phyloP scores from a whole-genome alignment of 2,888 invertebrate species.

The Trileptium ribeirensis region DNA sequence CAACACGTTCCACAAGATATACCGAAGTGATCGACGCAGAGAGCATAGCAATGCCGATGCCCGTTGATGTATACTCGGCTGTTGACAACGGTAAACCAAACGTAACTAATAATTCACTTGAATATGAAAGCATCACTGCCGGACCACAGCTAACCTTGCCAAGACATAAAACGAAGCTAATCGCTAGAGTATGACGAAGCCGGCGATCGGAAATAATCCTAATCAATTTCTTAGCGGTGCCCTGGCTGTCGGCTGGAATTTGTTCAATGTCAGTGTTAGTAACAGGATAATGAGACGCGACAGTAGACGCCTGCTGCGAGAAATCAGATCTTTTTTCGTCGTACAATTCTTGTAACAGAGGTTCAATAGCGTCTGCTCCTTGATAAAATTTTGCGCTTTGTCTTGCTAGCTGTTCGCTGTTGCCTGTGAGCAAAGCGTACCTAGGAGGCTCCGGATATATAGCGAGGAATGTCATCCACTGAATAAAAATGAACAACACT shows the following conservation, averaged over 20 bases:
- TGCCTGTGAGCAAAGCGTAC: neutral
- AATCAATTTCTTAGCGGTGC: neutral
- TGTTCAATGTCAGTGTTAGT: neutral
- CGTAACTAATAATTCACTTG: neutral
- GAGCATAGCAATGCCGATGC: neutral
- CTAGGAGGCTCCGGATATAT: neutral
- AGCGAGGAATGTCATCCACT: neutral
- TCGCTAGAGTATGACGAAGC: neutral
- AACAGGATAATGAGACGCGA: neutral
- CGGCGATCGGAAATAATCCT: neutral
- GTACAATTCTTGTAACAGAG: neutral
- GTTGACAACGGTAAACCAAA: neutral
- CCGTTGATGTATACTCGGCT: neutral
- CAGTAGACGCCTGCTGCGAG: neutral
- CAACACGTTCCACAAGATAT: neutral
- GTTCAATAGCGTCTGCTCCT: neutral
- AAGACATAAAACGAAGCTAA: neutral
- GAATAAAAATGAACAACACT: neutral
- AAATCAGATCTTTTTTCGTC: too few species aligned
- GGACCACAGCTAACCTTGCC: neutral
- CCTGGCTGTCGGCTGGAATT: neutral
- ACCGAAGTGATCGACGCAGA: neutral
- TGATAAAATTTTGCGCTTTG: neutral
- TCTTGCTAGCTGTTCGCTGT: neutral
- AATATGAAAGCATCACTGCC: neutral